phyloP scores from a whole-genome alignment of 2,113 vertebrate genomes.

The Brachirus orientalis region DNA sequence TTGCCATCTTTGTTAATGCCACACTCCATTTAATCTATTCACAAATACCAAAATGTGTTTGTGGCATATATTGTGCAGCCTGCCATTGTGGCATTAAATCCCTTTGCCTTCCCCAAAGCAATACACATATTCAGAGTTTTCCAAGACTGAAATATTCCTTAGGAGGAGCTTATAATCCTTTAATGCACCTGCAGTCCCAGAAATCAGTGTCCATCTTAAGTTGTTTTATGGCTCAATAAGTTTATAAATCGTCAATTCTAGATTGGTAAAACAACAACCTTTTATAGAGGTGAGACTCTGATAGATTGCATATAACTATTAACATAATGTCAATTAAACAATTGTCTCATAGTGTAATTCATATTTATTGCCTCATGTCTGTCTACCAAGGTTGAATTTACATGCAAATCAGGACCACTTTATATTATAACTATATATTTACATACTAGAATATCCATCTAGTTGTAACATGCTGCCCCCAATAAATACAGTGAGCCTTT shows the following conservation, averaged over 20 bases:
- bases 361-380: neutral
- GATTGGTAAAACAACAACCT: no score
- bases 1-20: conserved; percentile 33
- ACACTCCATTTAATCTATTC: conserved; percentile 25
- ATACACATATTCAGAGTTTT: conserved; percentile 1
- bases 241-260: neutral
- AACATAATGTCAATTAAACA: no score
- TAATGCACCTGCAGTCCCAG: neutral
- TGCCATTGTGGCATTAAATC: conserved; percentile 25
- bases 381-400: conserved; percentile 1
- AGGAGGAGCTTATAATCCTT: neutral
- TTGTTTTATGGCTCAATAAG: no score
- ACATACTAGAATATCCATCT: no score
- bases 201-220: no score
- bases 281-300: no score
- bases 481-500: no score
- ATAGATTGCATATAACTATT: no score
- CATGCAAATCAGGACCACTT: neutral
- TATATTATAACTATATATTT: neutral
- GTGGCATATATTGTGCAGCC: conserved; percentile 20
- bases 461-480: no score
- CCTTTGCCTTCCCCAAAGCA: neutral
- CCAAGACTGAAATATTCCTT: conserved; percentile 1
- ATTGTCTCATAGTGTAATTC: neutral
- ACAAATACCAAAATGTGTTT: conserved; percentile 23